A percentile compares a stretch with the other conserved stretches of the same genome.
Conservation (phyloP, 35 echinoderm and acorn worm species). For the Apostichopus californicus region DNA sequence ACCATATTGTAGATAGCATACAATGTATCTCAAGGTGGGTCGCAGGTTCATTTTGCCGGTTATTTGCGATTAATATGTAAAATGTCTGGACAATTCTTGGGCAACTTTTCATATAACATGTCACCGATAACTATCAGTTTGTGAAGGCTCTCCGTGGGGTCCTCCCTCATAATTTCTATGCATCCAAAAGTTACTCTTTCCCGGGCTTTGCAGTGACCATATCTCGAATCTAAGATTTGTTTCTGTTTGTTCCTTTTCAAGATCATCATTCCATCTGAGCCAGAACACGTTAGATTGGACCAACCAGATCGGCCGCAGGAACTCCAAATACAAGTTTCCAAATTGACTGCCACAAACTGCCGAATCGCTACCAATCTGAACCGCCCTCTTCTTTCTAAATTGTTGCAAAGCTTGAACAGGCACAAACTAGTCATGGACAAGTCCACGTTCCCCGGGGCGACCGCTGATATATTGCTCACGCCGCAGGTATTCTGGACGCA, state of each 20-base stretch:
- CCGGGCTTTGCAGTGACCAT: not conserved
- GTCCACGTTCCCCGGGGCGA: slow-evolving; percentile 64
- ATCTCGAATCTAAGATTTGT: not conserved
- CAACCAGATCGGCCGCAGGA: slow-evolving; percentile 90
- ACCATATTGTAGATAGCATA: too few relatives aligned
- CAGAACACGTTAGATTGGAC: slow-evolving; percentile 45
- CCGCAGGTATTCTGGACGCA: slow-evolving; percentile 85
- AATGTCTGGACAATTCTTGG: not conserved
- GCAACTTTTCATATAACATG: too few relatives aligned
- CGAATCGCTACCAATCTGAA: slow-evolving; percentile 80
- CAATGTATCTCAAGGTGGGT: too few relatives aligned
- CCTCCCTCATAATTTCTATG: not conserved
- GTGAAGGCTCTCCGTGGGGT: not conserved
- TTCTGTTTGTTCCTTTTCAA: slow-evolving; percentile 26
- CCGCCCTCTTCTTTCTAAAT: slow-evolving; percentile 76
- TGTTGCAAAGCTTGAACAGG: slow-evolving; percentile 79
- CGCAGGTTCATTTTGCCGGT: too few relatives aligned
- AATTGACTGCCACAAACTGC: slow-evolving; percentile 87
- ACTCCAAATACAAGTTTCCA: slow-evolving; percentile 86
- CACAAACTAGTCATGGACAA: slow-evolving; percentile 55
- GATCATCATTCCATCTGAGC: slow-evolving; percentile 79
- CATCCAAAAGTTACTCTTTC: not conserved
- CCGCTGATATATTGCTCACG: slow-evolving; percentile 55
- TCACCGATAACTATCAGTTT: not conserved
- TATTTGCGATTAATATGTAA: too few relatives aligned